Evolutionary conservation across 53 echinoderm and acorn worm genomes (phyloP).

Genomic region (Pentamera pediparva): DNA sequence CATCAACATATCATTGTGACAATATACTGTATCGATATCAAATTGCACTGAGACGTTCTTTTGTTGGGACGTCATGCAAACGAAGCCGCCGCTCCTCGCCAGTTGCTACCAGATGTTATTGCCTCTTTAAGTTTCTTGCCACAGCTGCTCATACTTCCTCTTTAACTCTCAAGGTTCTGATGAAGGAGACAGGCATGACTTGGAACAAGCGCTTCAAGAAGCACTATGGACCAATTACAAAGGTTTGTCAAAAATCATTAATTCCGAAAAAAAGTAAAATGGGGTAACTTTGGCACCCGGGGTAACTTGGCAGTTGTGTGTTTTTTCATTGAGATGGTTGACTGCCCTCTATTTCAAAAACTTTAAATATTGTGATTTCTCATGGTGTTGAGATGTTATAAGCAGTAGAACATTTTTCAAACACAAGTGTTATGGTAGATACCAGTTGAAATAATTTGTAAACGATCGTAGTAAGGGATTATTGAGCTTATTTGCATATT

Average conservation of each 20-base stretch:
- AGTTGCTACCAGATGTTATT: not conserved
- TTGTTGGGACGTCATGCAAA: not conserved
- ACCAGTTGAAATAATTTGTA: too few species aligned
- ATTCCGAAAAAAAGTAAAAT: too few species aligned
- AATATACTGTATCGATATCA: too few species aligned
- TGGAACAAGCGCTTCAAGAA: conserved; percentile 97
- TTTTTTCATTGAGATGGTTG: too few species aligned
- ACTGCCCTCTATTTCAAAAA: not conserved
- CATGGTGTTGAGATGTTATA: not conserved
- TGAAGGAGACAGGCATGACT: conserved; percentile 80
- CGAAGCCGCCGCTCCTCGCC: not conserved
- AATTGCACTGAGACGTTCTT: too few species aligned
- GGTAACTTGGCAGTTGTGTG: too few species aligned
- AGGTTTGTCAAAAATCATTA: conserved; percentile 69
- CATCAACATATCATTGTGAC: too few species aligned
- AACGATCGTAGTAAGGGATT: too few species aligned
- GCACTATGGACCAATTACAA: conserved; percentile 72
- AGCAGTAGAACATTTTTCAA: too few species aligned
- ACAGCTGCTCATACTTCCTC: not conserved
- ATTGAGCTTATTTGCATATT: too few species aligned
- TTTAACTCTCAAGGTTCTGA: conserved; percentile 45
- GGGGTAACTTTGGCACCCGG: too few species aligned
- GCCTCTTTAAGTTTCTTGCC: not conserved
- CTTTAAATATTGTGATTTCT: not conserved
- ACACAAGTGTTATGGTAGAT: too few species aligned